A percentile compares a stretch with the other conserved stretches of the same genome.
These are phyloP conservation scores for Recurvirostra avosetta DNA, from an alignment of 2,113 vertebrate genomes.

Conservation along the genomic window DNA sequence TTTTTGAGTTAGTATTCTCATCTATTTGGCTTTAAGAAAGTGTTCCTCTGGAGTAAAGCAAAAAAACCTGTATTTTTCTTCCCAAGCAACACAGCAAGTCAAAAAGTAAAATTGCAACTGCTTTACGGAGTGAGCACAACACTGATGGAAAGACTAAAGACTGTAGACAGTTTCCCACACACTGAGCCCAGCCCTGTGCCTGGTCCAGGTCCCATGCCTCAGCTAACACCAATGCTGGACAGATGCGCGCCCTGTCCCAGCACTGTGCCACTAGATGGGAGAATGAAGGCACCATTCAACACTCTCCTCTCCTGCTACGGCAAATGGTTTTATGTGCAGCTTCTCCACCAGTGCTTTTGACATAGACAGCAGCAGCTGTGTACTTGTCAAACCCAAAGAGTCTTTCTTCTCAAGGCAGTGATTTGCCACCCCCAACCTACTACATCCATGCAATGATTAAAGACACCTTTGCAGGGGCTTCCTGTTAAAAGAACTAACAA, in stretches of 20 bases:
- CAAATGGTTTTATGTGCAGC: background rate
- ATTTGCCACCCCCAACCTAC: background rate
- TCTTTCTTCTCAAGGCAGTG: background rate
- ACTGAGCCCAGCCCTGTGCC: background rate
- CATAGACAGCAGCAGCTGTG: background rate
- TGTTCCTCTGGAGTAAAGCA: background rate
- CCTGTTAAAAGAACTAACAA: background rate
- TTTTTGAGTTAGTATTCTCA: background rate
- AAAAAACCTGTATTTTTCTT: background rate
- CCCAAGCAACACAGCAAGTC: background rate
- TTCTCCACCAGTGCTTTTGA: background rate
- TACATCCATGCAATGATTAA: background rate
- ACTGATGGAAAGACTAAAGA: background rate
- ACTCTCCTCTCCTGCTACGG: background rate
- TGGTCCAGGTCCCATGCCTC: background rate
- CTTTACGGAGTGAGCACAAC: background rate
- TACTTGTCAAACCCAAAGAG: background rate
- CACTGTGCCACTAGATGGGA: background rate
- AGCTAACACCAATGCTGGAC: background rate
- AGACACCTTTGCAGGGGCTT: background rate
- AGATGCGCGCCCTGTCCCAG: background rate
- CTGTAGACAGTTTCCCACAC: no score
- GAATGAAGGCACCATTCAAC: accelerated
- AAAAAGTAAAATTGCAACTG: background rate
- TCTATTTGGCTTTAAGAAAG: background rate